phyloP scores from a whole-genome alignment of 2,888 invertebrate genomes.

The Acronicta leporina region DNA sequence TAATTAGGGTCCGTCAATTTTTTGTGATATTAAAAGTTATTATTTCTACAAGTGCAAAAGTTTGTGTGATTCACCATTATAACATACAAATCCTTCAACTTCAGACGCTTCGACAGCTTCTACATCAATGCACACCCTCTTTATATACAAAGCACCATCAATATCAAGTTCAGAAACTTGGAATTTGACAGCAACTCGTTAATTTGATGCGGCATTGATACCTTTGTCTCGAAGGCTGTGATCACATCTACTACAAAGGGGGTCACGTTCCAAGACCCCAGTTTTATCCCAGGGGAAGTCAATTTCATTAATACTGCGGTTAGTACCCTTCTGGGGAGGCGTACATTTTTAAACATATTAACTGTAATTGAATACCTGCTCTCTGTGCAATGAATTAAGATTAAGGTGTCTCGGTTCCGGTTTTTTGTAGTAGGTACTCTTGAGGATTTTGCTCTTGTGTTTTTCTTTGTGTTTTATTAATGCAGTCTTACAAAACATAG shows the following conservation, averaged over 20 bases:
- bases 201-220: conserved; percentile 68
- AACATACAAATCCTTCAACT: conserved; percentile 6
- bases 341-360: conserved; percentile 85
- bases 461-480: neutral
- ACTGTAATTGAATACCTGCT: conserved; percentile 82
- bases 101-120: conserved; percentile 11
- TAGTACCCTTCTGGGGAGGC: conserved; percentile 66
- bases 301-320: conserved; percentile 87
- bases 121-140: conserved; percentile 7
- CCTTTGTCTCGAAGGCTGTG: conserved; percentile 68
- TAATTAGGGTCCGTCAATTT: no score
- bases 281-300: conserved; percentile 79
- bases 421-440: conserved; percentile 56
- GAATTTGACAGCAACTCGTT: conserved; percentile 61
- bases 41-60: no score
- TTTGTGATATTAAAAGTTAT: no score
- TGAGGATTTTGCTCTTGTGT: conserved; percentile 25
- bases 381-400: conserved; percentile 80
- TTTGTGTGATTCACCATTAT: no score
- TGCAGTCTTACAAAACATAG: neutral
- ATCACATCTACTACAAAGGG: conserved; percentile 55
- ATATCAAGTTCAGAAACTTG: conserved; percentile 56
- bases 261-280: conserved; percentile 45
- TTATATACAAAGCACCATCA: conserved; percentile 48
- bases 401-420: conserved; percentile 68